A percentile compares a stretch with the other conserved stretches of the same genome.
Evolutionary conservation across 30 jellyfish, hydroid and myxozoan species (phyloP).

Genomic region (Hydractinia symbiolongicarpus): DNA sequence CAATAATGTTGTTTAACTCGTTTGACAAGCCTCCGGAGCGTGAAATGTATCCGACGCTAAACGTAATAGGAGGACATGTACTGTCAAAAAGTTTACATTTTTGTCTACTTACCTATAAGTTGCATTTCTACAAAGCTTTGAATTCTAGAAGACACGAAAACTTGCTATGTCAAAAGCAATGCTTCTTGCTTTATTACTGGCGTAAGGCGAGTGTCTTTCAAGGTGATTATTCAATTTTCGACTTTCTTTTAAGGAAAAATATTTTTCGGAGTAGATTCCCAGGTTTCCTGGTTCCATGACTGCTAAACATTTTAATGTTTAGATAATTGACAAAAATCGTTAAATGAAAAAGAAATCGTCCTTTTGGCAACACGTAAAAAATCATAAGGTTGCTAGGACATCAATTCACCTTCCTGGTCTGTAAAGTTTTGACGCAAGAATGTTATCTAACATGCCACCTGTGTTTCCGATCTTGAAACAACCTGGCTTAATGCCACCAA

Average conservation of each 20-base stretch:
- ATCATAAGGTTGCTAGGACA: not conserved
- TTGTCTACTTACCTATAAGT: not conserved
- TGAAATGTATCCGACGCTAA: conserved; percentile 91
- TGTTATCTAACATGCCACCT: conserved; percentile 97
- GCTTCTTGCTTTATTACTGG: no score
- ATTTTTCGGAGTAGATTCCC: no score
- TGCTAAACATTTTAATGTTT: no score
- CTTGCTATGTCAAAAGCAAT: no score
- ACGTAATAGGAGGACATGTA: not conserved
- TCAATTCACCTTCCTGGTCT: conserved; percentile 91
- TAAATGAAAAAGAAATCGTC: no score
- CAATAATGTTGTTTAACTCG: conserved; percentile 90
- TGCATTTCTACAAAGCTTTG: not conserved
- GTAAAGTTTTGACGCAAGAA: conserved; percentile 96
- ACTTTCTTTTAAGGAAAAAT: not conserved
- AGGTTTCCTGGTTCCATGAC: no score
- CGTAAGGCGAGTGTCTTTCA: not conserved
- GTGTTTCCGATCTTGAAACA: conserved; percentile 95
- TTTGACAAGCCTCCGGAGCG: conserved; percentile 98
- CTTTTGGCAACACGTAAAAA: no score
- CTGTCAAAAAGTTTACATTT: no score
- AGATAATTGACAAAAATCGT: no score
- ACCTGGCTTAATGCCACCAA: conserved; percentile 99
- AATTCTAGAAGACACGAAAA: not conserved
- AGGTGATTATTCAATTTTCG: not conserved